Base-by-base conservation (phyloP, 2,888 invertebrate species). In the Dynastes tityus region DNA sequence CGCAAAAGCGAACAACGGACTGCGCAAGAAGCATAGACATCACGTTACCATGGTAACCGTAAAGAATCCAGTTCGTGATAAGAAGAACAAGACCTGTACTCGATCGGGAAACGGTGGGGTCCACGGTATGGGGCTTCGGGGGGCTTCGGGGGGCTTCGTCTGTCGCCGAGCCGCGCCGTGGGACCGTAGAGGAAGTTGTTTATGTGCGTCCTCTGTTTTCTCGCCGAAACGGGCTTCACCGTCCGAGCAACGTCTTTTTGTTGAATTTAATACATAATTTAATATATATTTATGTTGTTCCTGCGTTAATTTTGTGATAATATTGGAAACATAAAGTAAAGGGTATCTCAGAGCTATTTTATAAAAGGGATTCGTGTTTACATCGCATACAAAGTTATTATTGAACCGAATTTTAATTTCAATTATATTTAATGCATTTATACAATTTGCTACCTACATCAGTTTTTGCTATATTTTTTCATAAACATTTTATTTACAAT, bases 1-100 rank as follows among this genome's bases (percentile, higher is more conserved):
- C 55, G 71, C 55, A 55, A 55, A 55, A 61, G 70, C 68, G 70
- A 40, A 70, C 70, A 70, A 45, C 61, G 71, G 73, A 65, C 73
- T 74, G 78, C 78, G 78, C 78, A 74, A 78, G 78, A 78, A 74
- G 74, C 73, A 63, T 73, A 78, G 78, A 78, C 78, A 78, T 78
- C 74, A 40, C 51, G 78, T 78, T 78, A 55, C 78, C 58, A 78
- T 78, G 78, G 78, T 74, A 78, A 78, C 78, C 65, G 55, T 78
- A 78, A 78, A 78, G 78, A 78, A 78, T 78, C 78, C 78, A 78
- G 78, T 74, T 71, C 78, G 73, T 73, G 78, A 78, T 78, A 78
- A 78, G 78, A 78, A 78, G 73, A 78, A 78, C 78, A 78, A 73
- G 78, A 78, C 78, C 65, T 73, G 74, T 74, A 74, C 74, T 78